Evolutionary conservation across 2,113 vertebrate genomes (phyloP), one percentile per base, ranked within the genome.

Genomic region (Lagopus leucura): DNA sequence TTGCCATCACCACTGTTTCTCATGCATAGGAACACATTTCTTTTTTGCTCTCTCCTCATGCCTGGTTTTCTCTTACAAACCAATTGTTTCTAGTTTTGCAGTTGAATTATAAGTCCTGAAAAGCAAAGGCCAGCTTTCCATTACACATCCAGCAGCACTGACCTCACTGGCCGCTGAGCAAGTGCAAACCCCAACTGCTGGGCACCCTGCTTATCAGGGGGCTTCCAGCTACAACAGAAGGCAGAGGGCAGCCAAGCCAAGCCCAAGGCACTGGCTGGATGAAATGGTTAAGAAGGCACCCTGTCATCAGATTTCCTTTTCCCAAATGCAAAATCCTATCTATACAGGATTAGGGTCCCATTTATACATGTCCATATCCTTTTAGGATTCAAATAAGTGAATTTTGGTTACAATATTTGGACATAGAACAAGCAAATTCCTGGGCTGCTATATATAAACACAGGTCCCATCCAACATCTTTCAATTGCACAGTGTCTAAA

Each of bases 361-460:
- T 52, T 79, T 66, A 54, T 7, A 71, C 25, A 82, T 15, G n/a
- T 9, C 27, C 30, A 43, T 20, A 67, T 2, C 10, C 55, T 54
- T 83, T 83, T 8, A 52, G 61, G 83, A 88, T 54, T 83, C 28
- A 74, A 85, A 15, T 57, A 78, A 69, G 10, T 82, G 32, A 60
- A 57, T 71, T 89, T 87, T 48, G 30, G 28, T 74, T 92, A 64
- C 65, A 71, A 18, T 90, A 67, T 92, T 48, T 84, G 70, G 45
- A 66, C 38, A 48, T 1, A 88, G 15, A 24, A 89, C 65, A 52
- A 82, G 63, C 22, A 96, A 92, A 94, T 78, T 92, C 81, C 63
- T 90, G 63, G 66, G 78, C 70, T 90, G 61, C 57, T 82, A 60
- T 50, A 83, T n/a, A 81, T 66, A 91, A 96, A 94, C 92, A 83